Base-by-base conservation (phyloP, 2,797 vertebrate species). In the Macropodus opercularis region DNA sequence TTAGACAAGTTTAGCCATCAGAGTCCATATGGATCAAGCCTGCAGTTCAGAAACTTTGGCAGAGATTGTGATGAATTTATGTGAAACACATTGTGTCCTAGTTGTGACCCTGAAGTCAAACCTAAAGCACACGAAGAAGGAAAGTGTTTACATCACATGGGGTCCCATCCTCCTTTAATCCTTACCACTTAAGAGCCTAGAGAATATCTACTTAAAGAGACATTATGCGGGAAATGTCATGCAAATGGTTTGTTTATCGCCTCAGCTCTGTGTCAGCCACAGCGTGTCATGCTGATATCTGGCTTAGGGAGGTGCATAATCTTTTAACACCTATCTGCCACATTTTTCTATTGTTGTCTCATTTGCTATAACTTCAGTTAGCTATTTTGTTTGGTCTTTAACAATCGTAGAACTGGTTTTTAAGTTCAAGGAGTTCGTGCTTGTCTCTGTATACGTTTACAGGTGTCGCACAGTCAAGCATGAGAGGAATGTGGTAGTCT, bases 271-370 rank as follows among this genome's bases (percentile, higher is more conserved):
- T 69, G 44, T 75, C 63, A 77, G 69, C 71, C 82, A 75, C 69
- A 41, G 63, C 27, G 48, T 70, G 48, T 24, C 54, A 26, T 35
- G 60, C 60, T 85, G 78, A 89, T 88, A 82, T 87, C 67, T 59
- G 64, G 88, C 76, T 90, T 87, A 89, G 72, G 51, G 67, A 38
- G 55, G 44, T 23, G 36, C 43, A 23, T 91, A 90, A 91, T 90
- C 88, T 83, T 78, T 89, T 87, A 91, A 89, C 86, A 84, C 79
- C 77, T 87, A 80, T 79, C 58, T 72, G 66, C 43, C 77, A 89
- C 85, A 86, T 79, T 83, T 87, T 39, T 71, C 83, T 58, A 82
- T 85, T 90, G 88, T 89, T 82, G 63, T 75, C 51, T 43, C 54
- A 63, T 82, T 79, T 8, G 40, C 42, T 19, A 51, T 23, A 63